Evolutionary conservation across 2,888 invertebrate species (phyloP).

Genomic region (Agrotis exclamationis): DNA sequence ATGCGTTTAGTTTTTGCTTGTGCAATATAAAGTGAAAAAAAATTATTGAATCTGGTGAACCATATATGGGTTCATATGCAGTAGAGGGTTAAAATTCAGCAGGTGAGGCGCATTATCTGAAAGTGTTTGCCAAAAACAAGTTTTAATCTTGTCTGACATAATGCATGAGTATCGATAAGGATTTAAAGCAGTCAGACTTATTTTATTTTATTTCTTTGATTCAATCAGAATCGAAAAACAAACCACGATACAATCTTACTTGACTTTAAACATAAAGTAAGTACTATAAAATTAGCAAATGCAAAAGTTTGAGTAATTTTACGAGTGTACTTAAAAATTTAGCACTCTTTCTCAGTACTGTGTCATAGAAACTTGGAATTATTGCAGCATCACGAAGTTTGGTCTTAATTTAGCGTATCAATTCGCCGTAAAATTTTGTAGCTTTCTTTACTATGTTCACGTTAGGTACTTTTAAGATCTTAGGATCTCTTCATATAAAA

Average conservation of each 20-base stretch:
- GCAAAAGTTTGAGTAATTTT: constrained; percentile 48
- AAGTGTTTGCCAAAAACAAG: neutral
- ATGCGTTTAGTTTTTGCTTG: too few relatives aligned
- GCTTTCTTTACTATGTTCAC: constrained; percentile 49
- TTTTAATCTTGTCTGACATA: neutral
- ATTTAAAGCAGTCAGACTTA: neutral
- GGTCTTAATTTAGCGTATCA: constrained; percentile 60
- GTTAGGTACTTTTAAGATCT: constrained; percentile 41
- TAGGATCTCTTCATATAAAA: constrained; percentile 43
- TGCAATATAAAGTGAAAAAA: too few relatives aligned
- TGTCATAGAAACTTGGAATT: constrained; percentile 56
- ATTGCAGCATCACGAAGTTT: constrained; percentile 59
- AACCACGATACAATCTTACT: neutral
- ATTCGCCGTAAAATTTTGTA: constrained; percentile 59
- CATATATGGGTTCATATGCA: too few relatives aligned
- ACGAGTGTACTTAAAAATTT: constrained; percentile 46
- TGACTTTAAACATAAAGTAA: constrained; percentile 15
- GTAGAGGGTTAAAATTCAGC: too few relatives aligned
- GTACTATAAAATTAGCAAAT: constrained; percentile 44
- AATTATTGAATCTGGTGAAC: too few relatives aligned
- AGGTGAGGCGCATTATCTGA: too few relatives aligned
- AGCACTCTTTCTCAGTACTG: constrained; percentile 41
- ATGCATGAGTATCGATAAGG: neutral
- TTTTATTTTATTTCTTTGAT: neutral
- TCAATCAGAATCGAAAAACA: neutral